These are phyloP conservation scores for Myrmecophaga tridactyla DNA, from an alignment of 2,113 vertebrate species.

Conservation along the genomic window DNA sequence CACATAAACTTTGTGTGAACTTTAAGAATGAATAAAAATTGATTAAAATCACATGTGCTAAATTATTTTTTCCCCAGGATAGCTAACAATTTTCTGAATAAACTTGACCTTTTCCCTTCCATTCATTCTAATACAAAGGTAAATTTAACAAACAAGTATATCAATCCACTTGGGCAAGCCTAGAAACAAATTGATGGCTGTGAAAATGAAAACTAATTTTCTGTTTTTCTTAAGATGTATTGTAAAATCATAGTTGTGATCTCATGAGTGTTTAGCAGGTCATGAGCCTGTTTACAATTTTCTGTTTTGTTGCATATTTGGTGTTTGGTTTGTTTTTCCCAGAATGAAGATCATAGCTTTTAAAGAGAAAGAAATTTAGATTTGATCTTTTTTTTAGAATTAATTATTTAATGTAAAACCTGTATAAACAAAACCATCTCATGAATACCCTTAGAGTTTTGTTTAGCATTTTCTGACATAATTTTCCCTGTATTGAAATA, in stretches of 20 bases:
- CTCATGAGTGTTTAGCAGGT: background rate
- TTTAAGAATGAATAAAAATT: conserved; percentile 72
- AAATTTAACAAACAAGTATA: conserved; percentile 51
- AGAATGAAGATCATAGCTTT: background rate
- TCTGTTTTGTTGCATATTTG: background rate
- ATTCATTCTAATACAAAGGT: conserved; percentile 57
- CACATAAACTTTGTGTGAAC: conserved; percentile 65
- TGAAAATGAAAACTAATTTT: conserved; percentile 60
- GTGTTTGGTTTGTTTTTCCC: background rate
- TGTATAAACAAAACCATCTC: background rate
- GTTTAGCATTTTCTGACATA: background rate
- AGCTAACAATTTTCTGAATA: conserved; percentile 71
- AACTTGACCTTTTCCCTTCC: conserved; percentile 64
- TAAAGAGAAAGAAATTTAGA: conserved; percentile 1
- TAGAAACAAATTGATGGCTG: conserved; percentile 10
- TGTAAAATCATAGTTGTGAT: conserved; percentile 32
- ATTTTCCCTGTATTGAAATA: background rate
- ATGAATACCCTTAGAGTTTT: background rate
- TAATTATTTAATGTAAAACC: background rate
- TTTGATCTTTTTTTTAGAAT: background rate
- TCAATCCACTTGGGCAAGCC: conserved; percentile 42
- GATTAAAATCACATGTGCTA: conserved; percentile 65
- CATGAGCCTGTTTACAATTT: conserved; percentile 29
- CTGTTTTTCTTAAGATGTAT: conserved; percentile 53
- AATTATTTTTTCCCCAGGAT: conserved; percentile 50